Evolutionary conservation across 2,888 invertebrate genomes (phyloP).

Genomic region (Exephanes ischioxanthus): DNA sequence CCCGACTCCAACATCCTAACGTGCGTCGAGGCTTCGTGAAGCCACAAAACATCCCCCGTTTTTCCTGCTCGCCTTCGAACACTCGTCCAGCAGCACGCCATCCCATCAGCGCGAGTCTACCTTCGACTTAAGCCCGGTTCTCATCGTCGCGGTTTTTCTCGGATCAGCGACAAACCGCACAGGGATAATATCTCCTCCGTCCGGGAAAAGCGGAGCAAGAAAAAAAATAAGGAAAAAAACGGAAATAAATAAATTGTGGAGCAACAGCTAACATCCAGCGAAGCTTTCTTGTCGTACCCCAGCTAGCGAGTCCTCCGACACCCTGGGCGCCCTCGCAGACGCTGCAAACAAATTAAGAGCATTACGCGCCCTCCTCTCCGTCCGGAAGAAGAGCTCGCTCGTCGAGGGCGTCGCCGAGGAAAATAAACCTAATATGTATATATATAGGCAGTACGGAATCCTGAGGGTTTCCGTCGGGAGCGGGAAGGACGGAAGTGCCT

Average conservation of each 20-base stretch:
- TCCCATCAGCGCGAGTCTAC: constrained; percentile 24
- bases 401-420: constrained; percentile 33
- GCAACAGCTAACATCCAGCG: not conserved
- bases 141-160: constrained; percentile 4
- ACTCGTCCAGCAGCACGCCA: constrained; percentile 66
- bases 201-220: constrained; percentile 10
- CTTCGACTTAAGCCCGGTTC: constrained; percentile 28
- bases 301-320: not conserved
- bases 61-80: constrained; percentile 72
- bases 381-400: constrained; percentile 24
- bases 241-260: not conserved
- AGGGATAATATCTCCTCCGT: constrained; percentile 23
- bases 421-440: constrained; percentile 33
- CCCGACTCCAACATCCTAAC: constrained; percentile 19
- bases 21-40: constrained; percentile 80
- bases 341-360: constrained; percentile 67
- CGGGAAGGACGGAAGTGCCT: not conserved
- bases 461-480: not conserved
- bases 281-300: not conserved
- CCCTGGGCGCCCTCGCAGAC: constrained; percentile 12
- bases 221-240: not conserved
- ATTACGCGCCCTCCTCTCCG: constrained; percentile 46
- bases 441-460: not conserved
- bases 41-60: constrained; percentile 79
- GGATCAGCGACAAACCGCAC: constrained; percentile 6